These are phyloP conservation scores for Proctacanthus coquilletti DNA, from an alignment of 1,140 invertebrate species.

Conservation along the genomic window DNA sequence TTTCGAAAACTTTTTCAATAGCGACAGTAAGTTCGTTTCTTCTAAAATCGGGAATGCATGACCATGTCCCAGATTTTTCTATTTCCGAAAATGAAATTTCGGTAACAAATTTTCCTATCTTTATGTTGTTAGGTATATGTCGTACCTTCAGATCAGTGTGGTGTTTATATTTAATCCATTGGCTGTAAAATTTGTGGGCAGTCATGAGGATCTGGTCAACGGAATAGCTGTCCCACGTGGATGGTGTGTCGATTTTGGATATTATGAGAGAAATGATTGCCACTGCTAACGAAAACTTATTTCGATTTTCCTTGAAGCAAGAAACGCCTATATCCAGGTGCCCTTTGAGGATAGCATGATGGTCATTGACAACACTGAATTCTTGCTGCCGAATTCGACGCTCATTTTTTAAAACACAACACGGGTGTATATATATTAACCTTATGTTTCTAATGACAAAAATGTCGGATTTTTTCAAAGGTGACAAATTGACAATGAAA, in stretches of 20 bases:
- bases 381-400: background rate
- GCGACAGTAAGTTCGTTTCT: background rate
- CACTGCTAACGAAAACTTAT: background rate
- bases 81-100: background rate
- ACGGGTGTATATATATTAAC: background rate
- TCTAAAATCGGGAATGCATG: background rate
- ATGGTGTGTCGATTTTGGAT: background rate
- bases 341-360: background rate
- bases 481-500: constrained; percentile 3
- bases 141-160: background rate
- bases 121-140: background rate
- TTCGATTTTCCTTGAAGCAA: background rate
- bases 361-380: background rate
- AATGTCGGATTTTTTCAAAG: background rate
- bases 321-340: background rate
- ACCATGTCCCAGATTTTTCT: background rate
- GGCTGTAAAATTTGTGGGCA: background rate
- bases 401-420: background rate
- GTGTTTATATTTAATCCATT: background rate
- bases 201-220: background rate
- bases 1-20: background rate
- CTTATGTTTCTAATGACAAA: background rate
- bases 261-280: background rate
- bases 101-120: background rate
- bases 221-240: background rate